These are phyloP conservation scores for Drosophila conformis DNA, from an alignment of 2,888 invertebrate genomes.

Conservation along the genomic window DNA sequence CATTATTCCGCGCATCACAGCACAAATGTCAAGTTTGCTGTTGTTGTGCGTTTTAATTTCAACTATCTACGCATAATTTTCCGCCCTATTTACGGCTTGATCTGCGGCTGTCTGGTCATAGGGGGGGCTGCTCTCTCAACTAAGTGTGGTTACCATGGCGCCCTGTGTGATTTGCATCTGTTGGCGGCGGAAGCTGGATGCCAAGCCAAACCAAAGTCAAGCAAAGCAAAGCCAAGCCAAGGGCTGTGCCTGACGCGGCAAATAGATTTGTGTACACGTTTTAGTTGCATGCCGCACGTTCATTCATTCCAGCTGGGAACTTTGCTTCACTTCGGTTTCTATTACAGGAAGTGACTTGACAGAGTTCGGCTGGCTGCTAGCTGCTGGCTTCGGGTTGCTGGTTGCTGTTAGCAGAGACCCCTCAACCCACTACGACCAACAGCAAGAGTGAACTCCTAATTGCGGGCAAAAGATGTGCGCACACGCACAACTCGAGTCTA, in stretches of 20 bases:
- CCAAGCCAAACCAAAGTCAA: slow-evolving; percentile 23
- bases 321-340: slow-evolving; percentile 51
- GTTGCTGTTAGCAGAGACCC: not conserved
- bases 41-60: slow-evolving; percentile 43
- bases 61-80: slow-evolving; percentile 73
- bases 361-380: slow-evolving; percentile 54
- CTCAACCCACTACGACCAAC: slow-evolving; percentile 6
- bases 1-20: slow-evolving; percentile 21
- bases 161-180: slow-evolving; percentile 65
- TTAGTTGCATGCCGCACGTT: slow-evolving; percentile 53
- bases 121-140: slow-evolving; percentile 11
- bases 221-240: slow-evolving; percentile 18
- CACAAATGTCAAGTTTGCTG: slow-evolving; percentile 55
- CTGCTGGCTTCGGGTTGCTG: not conserved
- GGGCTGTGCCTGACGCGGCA: slow-evolving; percentile 41
- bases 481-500: slow-evolving; percentile 49
- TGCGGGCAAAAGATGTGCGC: slow-evolving; percentile 62
- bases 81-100: slow-evolving; percentile 70
- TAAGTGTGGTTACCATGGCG: slow-evolving; percentile 57
- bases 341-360: slow-evolving; percentile 81
- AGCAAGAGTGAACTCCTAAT: slow-evolving; percentile 48
- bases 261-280: slow-evolving; percentile 57
- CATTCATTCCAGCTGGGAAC: not conserved
- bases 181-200: slow-evolving; percentile 42
- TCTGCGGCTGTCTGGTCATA: slow-evolving; percentile 25